Evolutionary conservation across 2,888 invertebrate species (phyloP), one percentile per base, ranked within the genome.

Genomic region (Xanthia icteritia): DNA sequence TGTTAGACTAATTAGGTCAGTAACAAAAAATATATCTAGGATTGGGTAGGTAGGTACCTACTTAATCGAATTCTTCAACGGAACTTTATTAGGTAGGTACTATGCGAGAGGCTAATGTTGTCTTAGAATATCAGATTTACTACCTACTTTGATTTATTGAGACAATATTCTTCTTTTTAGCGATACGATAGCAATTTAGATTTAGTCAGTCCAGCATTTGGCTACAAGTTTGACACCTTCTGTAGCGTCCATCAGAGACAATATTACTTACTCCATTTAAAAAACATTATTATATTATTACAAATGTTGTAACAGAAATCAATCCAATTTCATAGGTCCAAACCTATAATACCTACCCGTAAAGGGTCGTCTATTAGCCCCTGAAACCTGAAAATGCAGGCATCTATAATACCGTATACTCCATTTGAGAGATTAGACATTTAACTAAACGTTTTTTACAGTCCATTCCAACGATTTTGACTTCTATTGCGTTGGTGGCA

Each of bases 51-150:
- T 27, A 27, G 20, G 65, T 42, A 13, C 31, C 31, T 31, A 17
- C 5, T 5, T 63, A 76, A 76, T 56, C 54, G 36, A 76, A 76
- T 54, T 54, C 8, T 61, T 63, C 23, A 71, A 70, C 42, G n/a
- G 6, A 63, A 54, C 45, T 56, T 79, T 70, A 61, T 39, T 39
- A n/a, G n/a, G n/a, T n/a, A n/a, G n/a, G n/a, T n/a, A 77, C 13
- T 54, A 45, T 36, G 36, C 54, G 79, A 54, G 45, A 48, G 61
- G 23, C 79, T 60, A 31, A 48, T n/a, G n/a, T 13, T 36, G 27
- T 48, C 76, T 36, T 15, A 36, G n/a, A 54, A 64, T 45, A 74
- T 73, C 27, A 48, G 45, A 58, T 48, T 73, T 73, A 27, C 11
- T 27, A 39, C 27, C n/a, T 60, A 48, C 17, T 77, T 48, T 56